phyloP scores from a whole-genome alignment of 1,140 invertebrate genomes.

The Odontomachus brunneus region DNA sequence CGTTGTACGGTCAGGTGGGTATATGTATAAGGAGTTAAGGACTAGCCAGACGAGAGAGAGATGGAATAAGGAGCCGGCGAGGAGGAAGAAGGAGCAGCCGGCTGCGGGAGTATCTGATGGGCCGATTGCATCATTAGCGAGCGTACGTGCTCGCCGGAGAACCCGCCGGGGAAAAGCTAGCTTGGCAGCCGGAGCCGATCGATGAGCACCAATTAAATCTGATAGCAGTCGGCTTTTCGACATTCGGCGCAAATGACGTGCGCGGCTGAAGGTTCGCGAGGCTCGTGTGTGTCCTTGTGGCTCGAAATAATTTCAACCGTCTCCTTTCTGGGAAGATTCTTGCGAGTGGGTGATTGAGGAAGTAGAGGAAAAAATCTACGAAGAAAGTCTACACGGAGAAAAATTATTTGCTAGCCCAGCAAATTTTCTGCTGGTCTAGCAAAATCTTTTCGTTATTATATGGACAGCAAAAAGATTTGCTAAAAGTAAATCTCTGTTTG shows the following conservation, averaged over 20 bases:
- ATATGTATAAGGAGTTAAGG: slow-evolving; percentile 69
- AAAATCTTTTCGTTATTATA: too few relatives aligned
- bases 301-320: slow-evolving; percentile 5
- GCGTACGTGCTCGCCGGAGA: slow-evolving; percentile 71
- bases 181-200: slow-evolving; percentile 43
- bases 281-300: slow-evolving; percentile 17
- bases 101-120: slow-evolving; percentile 72
- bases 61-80: slow-evolving; percentile 64
- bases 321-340: too few relatives aligned
- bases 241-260: slow-evolving; percentile 59
- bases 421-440: too few relatives aligned
- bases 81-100: slow-evolving; percentile 56
- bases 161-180: slow-evolving; percentile 29
- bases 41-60: slow-evolving; percentile 47
- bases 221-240: slow-evolving; percentile 65
- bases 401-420: too few relatives aligned
- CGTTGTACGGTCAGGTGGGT: slow-evolving; percentile 74
- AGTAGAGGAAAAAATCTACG: too few relatives aligned
- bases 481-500: too few relatives aligned
- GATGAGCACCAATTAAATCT: slow-evolving; percentile 69
- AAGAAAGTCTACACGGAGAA: too few relatives aligned
- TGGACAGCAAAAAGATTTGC: too few relatives aligned
- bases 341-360: too few relatives aligned
- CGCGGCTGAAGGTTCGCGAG: slow-evolving; percentile 20
- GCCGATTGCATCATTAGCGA: slow-evolving; percentile 79